Evolutionary conservation across 2,888 invertebrate genomes (phyloP).

Genomic region (Minunthozetes semirufus): DNA sequence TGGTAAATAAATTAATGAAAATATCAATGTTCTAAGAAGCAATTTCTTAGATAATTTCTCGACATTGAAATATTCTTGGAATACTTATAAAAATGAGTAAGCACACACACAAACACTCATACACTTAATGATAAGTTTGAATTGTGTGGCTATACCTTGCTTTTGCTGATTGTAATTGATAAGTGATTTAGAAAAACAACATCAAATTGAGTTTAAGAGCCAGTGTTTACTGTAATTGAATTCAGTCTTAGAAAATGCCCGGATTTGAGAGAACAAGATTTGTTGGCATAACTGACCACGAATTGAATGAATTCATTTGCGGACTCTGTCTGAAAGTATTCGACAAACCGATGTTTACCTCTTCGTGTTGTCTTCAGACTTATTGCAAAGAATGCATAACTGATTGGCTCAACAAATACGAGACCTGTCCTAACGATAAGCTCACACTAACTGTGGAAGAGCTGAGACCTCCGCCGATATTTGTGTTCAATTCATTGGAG

Average conservation of each 20-base stretch:
- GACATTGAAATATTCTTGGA: too few species aligned
- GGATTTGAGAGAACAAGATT: not conserved
- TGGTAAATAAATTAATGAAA: too few species aligned
- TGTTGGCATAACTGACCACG: not conserved
- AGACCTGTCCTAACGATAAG: conserved; percentile 9
- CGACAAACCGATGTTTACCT: not conserved
- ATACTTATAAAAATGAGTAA: too few species aligned
- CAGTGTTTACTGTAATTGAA: too few species aligned
- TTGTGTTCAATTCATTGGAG: not conserved
- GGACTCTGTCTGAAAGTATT: not conserved
- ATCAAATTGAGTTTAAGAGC: too few species aligned
- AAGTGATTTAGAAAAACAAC: too few species aligned
- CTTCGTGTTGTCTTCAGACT: not conserved
- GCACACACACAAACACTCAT: too few species aligned
- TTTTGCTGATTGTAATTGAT: too few species aligned
- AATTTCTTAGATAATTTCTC: too few species aligned
- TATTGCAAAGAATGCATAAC: conserved; percentile 19
- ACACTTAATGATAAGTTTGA: too few species aligned
- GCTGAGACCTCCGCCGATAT: not conserved
- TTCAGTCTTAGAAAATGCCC: not conserved
- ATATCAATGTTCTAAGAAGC: too few species aligned
- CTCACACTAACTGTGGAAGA: not conserved
- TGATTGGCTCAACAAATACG: conserved; percentile 1
- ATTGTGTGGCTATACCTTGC: too few species aligned
- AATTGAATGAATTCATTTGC: not conserved